These are phyloP conservation scores for Odontothrips loti DNA, from an alignment of 2,888 invertebrate genomes.

Conservation along the genomic window DNA sequence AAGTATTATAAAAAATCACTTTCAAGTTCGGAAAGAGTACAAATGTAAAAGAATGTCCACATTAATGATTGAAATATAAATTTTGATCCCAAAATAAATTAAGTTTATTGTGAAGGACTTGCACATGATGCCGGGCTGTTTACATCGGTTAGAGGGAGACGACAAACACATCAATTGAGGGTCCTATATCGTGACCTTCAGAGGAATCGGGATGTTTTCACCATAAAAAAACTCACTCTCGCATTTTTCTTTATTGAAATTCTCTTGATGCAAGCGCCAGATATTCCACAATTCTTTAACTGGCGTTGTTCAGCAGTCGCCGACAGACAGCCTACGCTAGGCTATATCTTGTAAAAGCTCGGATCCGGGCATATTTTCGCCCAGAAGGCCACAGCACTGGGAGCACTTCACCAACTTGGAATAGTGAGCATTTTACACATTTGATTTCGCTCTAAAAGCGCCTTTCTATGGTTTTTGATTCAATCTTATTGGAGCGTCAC, in stretches of 20 bases:
- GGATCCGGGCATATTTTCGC: slow-evolving; percentile 15
- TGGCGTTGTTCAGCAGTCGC: not conserved
- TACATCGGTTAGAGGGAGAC: not conserved
- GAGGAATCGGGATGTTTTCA: not conserved
- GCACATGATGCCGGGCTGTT: slow-evolving; percentile 21
- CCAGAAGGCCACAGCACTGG: slow-evolving; percentile 12
- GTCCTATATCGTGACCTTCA: slow-evolving; percentile 9
- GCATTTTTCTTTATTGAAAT: slow-evolving; percentile 9
- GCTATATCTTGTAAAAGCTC: slow-evolving; percentile 13
- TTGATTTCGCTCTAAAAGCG: not conserved
- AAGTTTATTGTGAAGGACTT: not conserved
- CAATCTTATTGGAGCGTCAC: slow-evolving; percentile 18
- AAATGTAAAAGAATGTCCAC: too few species aligned
- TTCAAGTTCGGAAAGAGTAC: too few species aligned
- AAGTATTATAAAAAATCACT: too few species aligned
- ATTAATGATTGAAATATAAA: too few species aligned
- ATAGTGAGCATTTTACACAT: not conserved
- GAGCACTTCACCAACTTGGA: not conserved
- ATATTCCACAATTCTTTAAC: not conserved
- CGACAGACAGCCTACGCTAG: slow-evolving; percentile 25
- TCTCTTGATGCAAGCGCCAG: not conserved
- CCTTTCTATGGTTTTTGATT: not conserved
- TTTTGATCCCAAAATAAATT: too few species aligned
- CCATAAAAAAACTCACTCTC: not conserved
- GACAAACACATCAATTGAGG: not conserved